Evolutionary conservation across 2,113 vertebrate genomes (phyloP), one percentile per base, ranked within the genome.

Genomic region (Felis catus): DNA sequence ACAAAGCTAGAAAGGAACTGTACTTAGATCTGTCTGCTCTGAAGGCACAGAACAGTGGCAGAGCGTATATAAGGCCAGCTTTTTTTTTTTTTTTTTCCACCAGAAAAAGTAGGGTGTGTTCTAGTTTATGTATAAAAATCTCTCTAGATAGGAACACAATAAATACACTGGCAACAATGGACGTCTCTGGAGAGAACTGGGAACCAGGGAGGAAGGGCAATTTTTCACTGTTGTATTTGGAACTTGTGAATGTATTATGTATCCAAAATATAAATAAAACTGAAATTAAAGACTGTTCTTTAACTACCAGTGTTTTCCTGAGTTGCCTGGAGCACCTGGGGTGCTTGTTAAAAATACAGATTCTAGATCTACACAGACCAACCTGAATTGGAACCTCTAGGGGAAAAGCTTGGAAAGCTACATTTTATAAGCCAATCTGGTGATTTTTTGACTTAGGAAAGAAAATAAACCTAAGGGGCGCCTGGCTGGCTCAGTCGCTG

Each of bases 141-240:
- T 87, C 29, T 33, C 87, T 55, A n/a, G 25, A 41, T 70, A 58
- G 65, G 33, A 76, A 84, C 58, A 80, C 53, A 84, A 21, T 61
- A 68, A 83, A 19, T 53, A 68, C 73, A 92, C 61, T 41, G 66
- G 58, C 36, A 87, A 80, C 15, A 25, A 14, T 15, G n/a, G 68
- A 33, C 51, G n/a, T 79, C 66, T 86, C 66, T 36, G 31, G 68
- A 68, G 79, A 92, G 19, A 93, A 91, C 4, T 41, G 9, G 39
- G 53, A 84, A 65, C 65, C 31, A 39, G 7, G 16, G 66, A 51
- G 68, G 27, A 29, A 82, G 39, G 65, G 29, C 9, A 33, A 63
- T 21, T 94, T 90, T 86, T 82, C 78, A 55, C 31, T 88, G 66
- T 45, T 94, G 33, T 90, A 61, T 84, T 45, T 90, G 63, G 80